A percentile compares a stretch with the other conserved stretches of the same genome.
These are phyloP conservation scores for Chiridota heheva DNA, from an alignment of 35 echinoderm and acorn worm species.

Conservation along the genomic window DNA sequence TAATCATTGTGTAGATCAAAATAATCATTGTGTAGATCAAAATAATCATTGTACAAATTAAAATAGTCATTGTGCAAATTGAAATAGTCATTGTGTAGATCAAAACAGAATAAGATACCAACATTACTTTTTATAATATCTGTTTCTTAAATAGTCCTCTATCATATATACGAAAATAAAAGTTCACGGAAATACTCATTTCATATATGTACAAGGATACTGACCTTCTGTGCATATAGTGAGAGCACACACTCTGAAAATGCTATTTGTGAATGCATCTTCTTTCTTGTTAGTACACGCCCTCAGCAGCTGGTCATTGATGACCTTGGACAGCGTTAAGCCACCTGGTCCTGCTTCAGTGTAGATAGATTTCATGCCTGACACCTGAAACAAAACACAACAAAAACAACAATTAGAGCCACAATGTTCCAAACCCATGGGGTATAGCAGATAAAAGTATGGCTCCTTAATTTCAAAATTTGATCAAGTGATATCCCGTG, in stretches of 20 bases:
- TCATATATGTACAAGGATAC: not conserved
- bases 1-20: too few relatives aligned
- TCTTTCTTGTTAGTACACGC: constrained; percentile 62
- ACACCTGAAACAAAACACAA: constrained; percentile 50
- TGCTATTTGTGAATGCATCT: constrained; percentile 77
- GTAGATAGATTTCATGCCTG: constrained; percentile 98
- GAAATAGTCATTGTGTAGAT: too few relatives aligned
- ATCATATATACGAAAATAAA: not conserved
- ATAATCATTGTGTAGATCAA: too few relatives aligned
- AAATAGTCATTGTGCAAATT: too few relatives aligned
- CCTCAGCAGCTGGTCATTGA: constrained; percentile 82
- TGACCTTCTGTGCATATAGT: constrained; percentile 79
- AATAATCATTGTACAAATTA: too few relatives aligned
- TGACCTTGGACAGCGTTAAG: constrained; percentile 69
- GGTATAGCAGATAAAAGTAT: not conserved
- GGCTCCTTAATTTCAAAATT: not conserved
- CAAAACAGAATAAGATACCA: too few relatives aligned
- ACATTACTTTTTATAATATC: too few relatives aligned
- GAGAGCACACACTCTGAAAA: constrained; percentile 91
- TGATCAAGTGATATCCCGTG: not conserved
- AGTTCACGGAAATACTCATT: not conserved
- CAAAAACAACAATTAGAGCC: not conserved
- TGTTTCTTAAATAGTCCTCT: too few relatives aligned
- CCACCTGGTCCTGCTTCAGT: constrained; percentile 81
- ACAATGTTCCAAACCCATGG: not conserved